Evolutionary conservation across 2,113 vertebrate genomes (phyloP).

Genomic region (Oxyruncus cristatus): DNA sequence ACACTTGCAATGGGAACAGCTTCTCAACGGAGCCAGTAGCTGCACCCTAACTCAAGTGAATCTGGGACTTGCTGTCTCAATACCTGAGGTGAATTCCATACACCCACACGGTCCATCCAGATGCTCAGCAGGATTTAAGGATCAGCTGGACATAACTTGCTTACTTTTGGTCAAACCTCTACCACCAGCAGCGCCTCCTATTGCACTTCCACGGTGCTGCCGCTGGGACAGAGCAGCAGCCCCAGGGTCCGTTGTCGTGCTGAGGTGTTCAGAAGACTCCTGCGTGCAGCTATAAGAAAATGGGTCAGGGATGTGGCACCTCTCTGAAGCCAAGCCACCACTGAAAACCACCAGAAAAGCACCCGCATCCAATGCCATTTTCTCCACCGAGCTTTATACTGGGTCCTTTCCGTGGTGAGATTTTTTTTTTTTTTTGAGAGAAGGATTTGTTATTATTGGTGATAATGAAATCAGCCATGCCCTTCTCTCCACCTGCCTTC

Average conservation of each 20-base stretch:
- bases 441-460: neutral
- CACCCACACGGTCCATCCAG: neutral
- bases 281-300: neutral
- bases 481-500: neutral
- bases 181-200: neutral
- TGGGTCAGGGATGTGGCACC: neutral
- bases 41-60: neutral
- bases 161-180: neutral
- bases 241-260: fast-evolving
- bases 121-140: neutral
- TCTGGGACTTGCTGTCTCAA: neutral
- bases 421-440: neutral
- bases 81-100: neutral
- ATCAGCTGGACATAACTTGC: neutral
- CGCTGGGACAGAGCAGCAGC: neutral
- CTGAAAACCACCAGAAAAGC: neutral
- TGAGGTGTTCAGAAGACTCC: neutral
- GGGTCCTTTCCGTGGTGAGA: neutral
- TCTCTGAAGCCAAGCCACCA: neutral
- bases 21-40: neutral
- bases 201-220: neutral
- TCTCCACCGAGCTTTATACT: neutral
- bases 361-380: neutral
- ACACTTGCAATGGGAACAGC: neutral
- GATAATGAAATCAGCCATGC: constrained; percentile 3